Conservation (phyloP, 2,797 vertebrate genomes). For the Characodon lateralis region DNA sequence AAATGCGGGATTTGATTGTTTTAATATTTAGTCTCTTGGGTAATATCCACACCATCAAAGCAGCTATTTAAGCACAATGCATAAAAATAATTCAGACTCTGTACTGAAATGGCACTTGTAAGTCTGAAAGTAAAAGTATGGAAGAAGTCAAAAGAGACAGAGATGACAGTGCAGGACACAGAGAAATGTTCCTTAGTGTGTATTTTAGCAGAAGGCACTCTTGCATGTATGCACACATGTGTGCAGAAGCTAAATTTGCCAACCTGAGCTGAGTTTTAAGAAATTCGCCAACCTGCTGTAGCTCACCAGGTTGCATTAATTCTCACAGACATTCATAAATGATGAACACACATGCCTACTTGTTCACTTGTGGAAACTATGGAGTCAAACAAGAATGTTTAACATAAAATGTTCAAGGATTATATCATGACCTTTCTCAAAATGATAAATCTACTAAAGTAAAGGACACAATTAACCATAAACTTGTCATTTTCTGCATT, state of each 20-base stretch:
- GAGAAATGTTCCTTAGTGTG: background rate
- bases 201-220: constrained; percentile 6
- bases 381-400: background rate
- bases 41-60: background rate
- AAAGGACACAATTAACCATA: background rate
- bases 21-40: background rate
- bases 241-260: constrained; percentile 3
- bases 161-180: constrained; percentile 1
- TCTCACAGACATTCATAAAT: constrained; percentile 19
- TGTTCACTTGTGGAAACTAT: background rate
- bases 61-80: background rate
- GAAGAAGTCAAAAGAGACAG: background rate
- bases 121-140: constrained; percentile 2
- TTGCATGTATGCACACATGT: background rate
- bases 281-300: constrained; percentile 33
- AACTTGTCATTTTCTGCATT: background rate
- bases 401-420: background rate
- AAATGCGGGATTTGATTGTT: background rate
- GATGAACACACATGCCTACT: constrained; percentile 4
- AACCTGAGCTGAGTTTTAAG: constrained; percentile 11
- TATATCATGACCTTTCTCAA: background rate
- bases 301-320: constrained; percentile 11
- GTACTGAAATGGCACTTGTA: background rate
- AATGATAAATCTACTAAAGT: background rate
- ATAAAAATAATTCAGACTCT: background rate